These are phyloP conservation scores for Caenorhabditis angaria DNA, from an alignment of 2,888 invertebrate genomes.

Conservation along the genomic window DNA sequence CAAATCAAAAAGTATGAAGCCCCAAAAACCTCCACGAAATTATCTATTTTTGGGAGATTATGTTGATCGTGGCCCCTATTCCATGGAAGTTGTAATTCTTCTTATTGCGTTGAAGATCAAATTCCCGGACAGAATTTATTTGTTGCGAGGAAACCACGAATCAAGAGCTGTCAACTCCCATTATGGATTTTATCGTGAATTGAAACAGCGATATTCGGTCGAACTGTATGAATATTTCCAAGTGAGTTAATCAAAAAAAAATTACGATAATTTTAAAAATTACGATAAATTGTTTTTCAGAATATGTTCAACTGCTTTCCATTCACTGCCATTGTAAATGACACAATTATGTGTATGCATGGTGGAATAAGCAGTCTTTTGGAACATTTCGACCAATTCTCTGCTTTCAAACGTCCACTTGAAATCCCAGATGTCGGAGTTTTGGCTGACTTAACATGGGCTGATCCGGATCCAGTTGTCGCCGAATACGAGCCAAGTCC, in stretches of 20 bases:
- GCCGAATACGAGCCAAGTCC: constrained; percentile 55
- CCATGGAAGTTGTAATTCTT: constrained; percentile 77
- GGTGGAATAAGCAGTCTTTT: constrained; percentile 77
- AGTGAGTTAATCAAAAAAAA: constrained; percentile 23
- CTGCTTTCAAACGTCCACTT: constrained; percentile 76
- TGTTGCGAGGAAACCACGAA: constrained; percentile 96
- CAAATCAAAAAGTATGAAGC: constrained; percentile 1
- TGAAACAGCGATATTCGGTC: constrained; percentile 80
- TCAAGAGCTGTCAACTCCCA: constrained; percentile 80
- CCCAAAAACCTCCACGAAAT: constrained; percentile 76
- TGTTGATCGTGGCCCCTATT: constrained; percentile 94
- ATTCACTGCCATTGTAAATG: constrained; percentile 92
- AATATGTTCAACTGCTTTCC: constrained; percentile 90
- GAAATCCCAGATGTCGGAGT: constrained; percentile 76
- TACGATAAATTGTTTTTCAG: too few species aligned
- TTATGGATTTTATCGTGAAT: constrained; percentile 66
- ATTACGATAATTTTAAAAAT: constrained; percentile 50
- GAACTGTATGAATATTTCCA: constrained; percentile 11
- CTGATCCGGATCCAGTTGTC: constrained; percentile 58
- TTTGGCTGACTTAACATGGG: constrained; percentile 75
- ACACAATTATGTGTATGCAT: constrained; percentile 81
- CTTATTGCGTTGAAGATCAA: constrained; percentile 86
- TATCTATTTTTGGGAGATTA: constrained; percentile 96
- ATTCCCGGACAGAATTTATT: constrained; percentile 84
- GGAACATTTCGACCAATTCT: constrained; percentile 71